Base-by-base conservation (phyloP, 92 coral and sea anemone genomes). In the Umimayanthus kanabou region DNA sequence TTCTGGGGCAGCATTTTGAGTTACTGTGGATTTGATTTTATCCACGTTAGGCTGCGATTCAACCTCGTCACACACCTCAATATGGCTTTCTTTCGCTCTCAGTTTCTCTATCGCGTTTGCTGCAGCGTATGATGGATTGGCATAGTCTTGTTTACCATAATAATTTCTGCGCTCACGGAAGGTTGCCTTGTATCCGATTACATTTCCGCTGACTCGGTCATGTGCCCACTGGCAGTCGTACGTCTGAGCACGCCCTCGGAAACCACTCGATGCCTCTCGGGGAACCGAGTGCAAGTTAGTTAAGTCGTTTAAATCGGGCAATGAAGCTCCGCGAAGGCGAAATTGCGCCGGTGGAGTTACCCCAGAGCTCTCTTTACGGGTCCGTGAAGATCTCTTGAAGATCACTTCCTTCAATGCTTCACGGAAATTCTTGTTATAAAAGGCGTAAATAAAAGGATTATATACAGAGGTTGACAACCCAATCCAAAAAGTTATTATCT, bases 381-480 rank as follows among this genome's bases (percentile, higher is more conserved):
- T 20, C 26, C 65, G 72, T 13, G 39, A 61, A 3, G 88, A 89
- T 55, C 77, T 84, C 22, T 65, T 81, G 42, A 94, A 80, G n/a
- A 94, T n/a, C 61, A 92, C 92, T 22, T 91, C 84, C 33, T 77
- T 75, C 55, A 92, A 88, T 18, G 97, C 97, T 40, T 92, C 89
- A 40, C 97, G 92, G 83, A 94, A 94, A 76, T 94, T 94, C 87
- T 89, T 92, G 87, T 94, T 94, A 77, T 90, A 92, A 76, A 94
- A 94, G 23, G 95, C 95, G 23, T 94, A 94, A 43, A 94, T 94
- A 4, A 92, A 77, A 23, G 97, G 97, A 25, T 94, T 94, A 45
- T 94, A 94, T 3, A 92, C 97, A 0, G 97, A 94, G 0, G 95
- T 92, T 18, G 97, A 88, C 28, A 94, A 74, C 22, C 95, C 97